phyloP scores from a whole-genome alignment of 2,888 invertebrate species.

The Caenorhabditis panamensis region DNA sequence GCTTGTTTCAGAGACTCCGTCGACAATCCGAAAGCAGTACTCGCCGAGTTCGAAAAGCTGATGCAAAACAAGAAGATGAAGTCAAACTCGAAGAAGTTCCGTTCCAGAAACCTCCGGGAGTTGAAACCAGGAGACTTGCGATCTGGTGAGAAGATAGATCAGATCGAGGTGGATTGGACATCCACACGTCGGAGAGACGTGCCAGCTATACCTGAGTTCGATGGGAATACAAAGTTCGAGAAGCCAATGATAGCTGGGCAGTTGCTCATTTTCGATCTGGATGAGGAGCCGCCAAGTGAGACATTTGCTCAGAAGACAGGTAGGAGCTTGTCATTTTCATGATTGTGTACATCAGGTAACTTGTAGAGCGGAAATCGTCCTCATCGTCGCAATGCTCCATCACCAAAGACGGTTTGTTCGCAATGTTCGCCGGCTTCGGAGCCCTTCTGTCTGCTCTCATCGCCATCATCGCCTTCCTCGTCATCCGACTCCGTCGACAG shows the following conservation, averaged over 20 bases:
- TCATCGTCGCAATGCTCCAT: conserved; percentile 22
- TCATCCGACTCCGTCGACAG: conserved; percentile 40
- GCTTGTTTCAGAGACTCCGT: conserved; percentile 78
- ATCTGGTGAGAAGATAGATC: conserved; percentile 71
- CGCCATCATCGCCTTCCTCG: conserved; percentile 39
- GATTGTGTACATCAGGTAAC: not conserved
- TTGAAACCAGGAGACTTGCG: conserved; percentile 57
- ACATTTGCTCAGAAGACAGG: not conserved
- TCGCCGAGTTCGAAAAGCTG: conserved; percentile 75
- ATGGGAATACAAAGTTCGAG: conserved; percentile 19
- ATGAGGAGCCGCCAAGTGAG: conserved; percentile 79
- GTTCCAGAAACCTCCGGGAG: conserved; percentile 51
- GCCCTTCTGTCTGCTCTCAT: conserved; percentile 45
- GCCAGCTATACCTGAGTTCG: conserved; percentile 57
- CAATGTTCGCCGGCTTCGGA: conserved; percentile 46
- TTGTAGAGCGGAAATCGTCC: conserved; percentile 20
- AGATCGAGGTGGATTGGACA: conserved; percentile 77
- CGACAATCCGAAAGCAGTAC: conserved; percentile 75
- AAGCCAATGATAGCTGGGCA: conserved; percentile 80
- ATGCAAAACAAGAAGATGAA: conserved; percentile 69
- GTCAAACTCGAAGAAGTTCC: conserved; percentile 11
- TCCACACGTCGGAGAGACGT: conserved; percentile 71
- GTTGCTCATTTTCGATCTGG: conserved; percentile 80
- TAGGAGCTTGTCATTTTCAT: too few relatives aligned
- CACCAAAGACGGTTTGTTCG: conserved; percentile 23